phyloP scores from a whole-genome alignment of 2,888 invertebrate species.

The Cephus sareptanus region DNA sequence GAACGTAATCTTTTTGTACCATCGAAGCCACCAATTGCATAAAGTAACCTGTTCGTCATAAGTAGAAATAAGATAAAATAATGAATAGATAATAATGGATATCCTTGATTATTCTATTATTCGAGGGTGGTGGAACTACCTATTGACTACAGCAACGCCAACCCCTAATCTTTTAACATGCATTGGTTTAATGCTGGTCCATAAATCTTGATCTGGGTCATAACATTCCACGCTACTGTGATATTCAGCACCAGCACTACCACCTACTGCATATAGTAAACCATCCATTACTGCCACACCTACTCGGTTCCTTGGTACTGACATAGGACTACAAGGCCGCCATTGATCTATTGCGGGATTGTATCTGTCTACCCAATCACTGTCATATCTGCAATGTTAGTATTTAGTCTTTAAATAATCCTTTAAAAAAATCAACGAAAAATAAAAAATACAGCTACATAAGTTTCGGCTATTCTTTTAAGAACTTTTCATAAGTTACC shows the following conservation, averaged over 20 bases:
- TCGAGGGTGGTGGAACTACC: conserved; percentile 60
- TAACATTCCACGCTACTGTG: conserved; percentile 92
- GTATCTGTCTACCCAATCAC: conserved; percentile 89
- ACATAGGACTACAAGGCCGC: conserved; percentile 89
- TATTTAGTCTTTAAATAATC: background rate
- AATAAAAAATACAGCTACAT: background rate
- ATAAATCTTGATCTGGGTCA: conserved; percentile 86
- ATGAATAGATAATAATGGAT: background rate
- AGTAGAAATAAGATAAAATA: conserved; percentile 3
- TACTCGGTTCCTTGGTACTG: conserved; percentile 86
- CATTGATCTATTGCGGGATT: conserved; percentile 88
- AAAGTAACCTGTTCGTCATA: conserved; percentile 65
- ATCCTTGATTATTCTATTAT: background rate
- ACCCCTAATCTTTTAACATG: conserved; percentile 83
- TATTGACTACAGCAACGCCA: conserved; percentile 82
- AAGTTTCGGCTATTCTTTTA: background rate
- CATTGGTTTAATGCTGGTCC: conserved; percentile 83
- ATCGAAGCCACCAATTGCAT: conserved; percentile 92
- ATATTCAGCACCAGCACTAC: conserved; percentile 86
- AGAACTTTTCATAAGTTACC: conserved; percentile 7
- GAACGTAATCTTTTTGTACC: conserved; percentile 81
- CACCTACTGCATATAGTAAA: conserved; percentile 90
- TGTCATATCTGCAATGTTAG: conserved; percentile 73
- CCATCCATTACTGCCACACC: conserved; percentile 96
- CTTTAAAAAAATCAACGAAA: background rate